Evolutionary conservation across 1,140 invertebrate species (phyloP).

Genomic region (Pinna nobilis): DNA sequence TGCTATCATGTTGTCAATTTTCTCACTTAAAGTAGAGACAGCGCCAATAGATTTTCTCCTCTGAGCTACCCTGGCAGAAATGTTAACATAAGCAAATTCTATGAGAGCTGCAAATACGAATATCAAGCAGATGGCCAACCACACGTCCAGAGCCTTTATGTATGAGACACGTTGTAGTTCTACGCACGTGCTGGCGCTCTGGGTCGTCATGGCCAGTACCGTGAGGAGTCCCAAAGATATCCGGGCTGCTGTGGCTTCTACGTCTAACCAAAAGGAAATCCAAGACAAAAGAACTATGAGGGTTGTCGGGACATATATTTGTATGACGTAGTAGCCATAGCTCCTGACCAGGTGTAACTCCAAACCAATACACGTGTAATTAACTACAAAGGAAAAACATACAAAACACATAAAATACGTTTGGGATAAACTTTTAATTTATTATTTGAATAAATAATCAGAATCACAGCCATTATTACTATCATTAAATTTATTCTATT

Average conservation of each 20-base stretch:
- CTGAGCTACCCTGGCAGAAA: conserved; percentile 40
- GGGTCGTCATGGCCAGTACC: conserved; percentile 61
- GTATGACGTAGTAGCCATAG: conserved; percentile 93
- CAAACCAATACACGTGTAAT: conserved; percentile 32
- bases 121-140: conserved; percentile 91
- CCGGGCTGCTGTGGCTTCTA: conserved; percentile 78
- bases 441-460: neutral
- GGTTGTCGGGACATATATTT: conserved; percentile 94
- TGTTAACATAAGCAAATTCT: conserved; percentile 87
- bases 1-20: neutral
- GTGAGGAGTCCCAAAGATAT: conserved; percentile 77
- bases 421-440: neutral
- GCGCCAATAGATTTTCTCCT: conserved; percentile 28
- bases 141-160: conserved; percentile 87
- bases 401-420: neutral
- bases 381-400: neutral
- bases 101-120: conserved; percentile 89
- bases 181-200: conserved; percentile 46
- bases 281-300: conserved; percentile 95
- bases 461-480: neutral
- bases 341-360: conserved; percentile 89
- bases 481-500: neutral
- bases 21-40: neutral
- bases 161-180: conserved; percentile 76
- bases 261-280: conserved; percentile 93